A percentile compares a stretch with the other conserved stretches of the same genome.
Conservation (phyloP, 2,113 vertebrate species). For the Thryonomys swinderianus region DNA sequence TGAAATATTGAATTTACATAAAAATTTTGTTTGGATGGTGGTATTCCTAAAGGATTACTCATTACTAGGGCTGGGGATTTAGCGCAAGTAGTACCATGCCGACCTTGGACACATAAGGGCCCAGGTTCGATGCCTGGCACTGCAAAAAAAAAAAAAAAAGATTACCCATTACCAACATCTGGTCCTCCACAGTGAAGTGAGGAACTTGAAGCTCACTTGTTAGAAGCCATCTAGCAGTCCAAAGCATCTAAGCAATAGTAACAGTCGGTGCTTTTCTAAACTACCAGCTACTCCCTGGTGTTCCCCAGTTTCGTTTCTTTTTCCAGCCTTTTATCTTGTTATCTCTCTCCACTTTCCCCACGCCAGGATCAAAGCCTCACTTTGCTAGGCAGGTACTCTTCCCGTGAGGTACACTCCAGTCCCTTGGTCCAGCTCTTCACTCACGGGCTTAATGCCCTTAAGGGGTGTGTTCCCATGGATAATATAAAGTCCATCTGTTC, state of each 20-base stretch:
- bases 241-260: background rate
- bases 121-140: too few species aligned
- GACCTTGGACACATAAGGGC: too few species aligned
- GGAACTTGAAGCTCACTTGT: background rate
- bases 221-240: background rate
- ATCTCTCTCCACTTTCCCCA: background rate
- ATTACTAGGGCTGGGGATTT: too few species aligned
- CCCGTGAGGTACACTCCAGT: background rate
- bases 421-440: background rate
- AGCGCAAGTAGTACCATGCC: too few species aligned
- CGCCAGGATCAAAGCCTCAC: background rate
- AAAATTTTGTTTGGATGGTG: background rate
- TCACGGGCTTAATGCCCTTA: background rate
- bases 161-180: background rate
- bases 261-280: background rate
- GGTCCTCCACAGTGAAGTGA: slow-evolving; percentile 17
- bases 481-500: background rate
- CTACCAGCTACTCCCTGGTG: background rate
- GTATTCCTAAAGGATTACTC: background rate
- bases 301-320: background rate
- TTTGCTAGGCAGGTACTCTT: background rate
- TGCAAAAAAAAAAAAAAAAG: too few species aligned
- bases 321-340: background rate
- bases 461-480: background rate
- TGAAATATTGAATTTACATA: background rate